Base-by-base conservation (phyloP, 2,888 invertebrate species). In the Euplagia quadripunctaria region DNA sequence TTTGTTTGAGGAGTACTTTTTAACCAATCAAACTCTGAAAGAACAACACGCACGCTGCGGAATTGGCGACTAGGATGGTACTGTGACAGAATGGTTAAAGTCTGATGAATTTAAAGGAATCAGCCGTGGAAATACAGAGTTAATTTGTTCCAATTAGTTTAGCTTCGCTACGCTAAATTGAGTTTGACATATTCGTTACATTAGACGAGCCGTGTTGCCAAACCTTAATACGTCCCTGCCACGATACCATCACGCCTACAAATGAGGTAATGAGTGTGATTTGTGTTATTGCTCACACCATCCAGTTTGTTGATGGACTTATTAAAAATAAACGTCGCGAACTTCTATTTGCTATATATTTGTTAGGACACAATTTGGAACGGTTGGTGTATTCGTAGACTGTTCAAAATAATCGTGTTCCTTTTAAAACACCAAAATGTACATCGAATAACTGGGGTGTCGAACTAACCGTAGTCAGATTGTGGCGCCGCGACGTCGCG, bases 401-500 rank as follows among this genome's bases (percentile, higher is more conserved):
- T n/a, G 9, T 9, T 55, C 52, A 16, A 68, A 58, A 43, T 58
- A 46, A 42, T 55, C 52, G 6, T 68, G 20, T 68, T 42, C 11
- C n/a, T 6, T 43, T 8, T 1, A 43, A 46, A 5, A 17, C 1
- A 42, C 14, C 7, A 43, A 58, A 43, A 68, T 43, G 42, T 68
- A 16, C 55, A 20, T 58, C 4, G 20, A 61, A 41, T 43, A 52
- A 42, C 68, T 16, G 31, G 8, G 61, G 58, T 58, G 31, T 31
- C 46, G 17, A 16, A 43, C 61, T 6, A 46, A 49, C 31, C n/a
- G 64, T 64, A 11, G 64, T 14, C n/a, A 55, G 46, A 31, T 49
- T 49, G 64, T 63, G 85, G 88, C 87, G 87, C 83, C 86, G 82
- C 83, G 87, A 83, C 85, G 88, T 75, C 86, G 87, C 79, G 88